phyloP scores from a whole-genome alignment of 2,888 invertebrate species.

The Temnothorax rugatulus region DNA sequence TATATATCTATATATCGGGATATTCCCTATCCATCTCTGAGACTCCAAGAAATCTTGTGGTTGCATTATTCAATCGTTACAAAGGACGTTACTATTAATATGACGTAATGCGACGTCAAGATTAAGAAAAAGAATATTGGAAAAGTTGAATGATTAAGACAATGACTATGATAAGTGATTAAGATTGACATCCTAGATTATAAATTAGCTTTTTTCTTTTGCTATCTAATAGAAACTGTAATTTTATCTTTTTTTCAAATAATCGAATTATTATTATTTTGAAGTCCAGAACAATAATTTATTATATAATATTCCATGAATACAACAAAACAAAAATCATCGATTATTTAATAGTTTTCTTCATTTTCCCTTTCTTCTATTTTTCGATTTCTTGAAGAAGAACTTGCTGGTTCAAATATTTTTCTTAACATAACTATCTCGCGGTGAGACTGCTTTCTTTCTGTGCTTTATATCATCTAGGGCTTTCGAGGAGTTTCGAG shows the following conservation, averaged over 20 bases:
- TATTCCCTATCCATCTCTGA: not conserved
- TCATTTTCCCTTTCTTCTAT: not conserved
- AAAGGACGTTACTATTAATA: not conserved
- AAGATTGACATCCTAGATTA: not conserved
- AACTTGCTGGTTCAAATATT: not conserved
- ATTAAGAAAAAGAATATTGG: not conserved
- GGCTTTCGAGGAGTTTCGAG: not conserved
- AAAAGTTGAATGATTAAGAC: not conserved
- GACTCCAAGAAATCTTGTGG: not conserved
- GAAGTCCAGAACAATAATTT: not conserved
- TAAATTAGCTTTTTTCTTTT: not conserved
- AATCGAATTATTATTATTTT: not conserved
- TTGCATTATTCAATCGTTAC: not conserved
- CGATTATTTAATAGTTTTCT: not conserved
- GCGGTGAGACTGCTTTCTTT: not conserved
- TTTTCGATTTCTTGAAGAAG: not conserved
- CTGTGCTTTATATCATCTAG: not conserved
- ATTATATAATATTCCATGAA: not conserved
- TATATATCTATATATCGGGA: not conserved
- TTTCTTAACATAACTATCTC: conserved; percentile 1
- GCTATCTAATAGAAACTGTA: not conserved
- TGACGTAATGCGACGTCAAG: not conserved
- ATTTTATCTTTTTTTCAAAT: not conserved
- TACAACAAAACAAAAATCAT: not conserved
- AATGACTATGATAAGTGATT: not conserved